Evolutionary conservation across 53 echinoderm and acorn worm species (phyloP).

Genomic region (Arbacia lixula): DNA sequence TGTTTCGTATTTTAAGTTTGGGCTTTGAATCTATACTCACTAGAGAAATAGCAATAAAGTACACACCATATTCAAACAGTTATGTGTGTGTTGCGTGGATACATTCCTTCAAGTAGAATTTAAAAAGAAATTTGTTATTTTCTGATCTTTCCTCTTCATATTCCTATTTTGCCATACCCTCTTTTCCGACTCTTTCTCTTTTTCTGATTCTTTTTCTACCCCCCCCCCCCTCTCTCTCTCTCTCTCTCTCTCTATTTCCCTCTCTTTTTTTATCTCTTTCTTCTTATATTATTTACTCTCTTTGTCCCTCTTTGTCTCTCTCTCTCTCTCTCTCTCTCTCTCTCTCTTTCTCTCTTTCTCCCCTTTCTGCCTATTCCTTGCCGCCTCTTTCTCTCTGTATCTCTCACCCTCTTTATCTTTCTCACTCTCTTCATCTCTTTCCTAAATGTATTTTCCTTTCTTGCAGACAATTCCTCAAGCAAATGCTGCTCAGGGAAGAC

Average conservation of each 20-base stretch:
- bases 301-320: neutral
- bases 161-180: neutral
- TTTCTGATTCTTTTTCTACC: neutral
- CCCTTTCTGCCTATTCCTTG: neutral
- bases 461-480: neutral
- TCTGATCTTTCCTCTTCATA: neutral
- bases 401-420: neutral
- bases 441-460: neutral
- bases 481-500: conserved; percentile 6
- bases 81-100: too few relatives aligned
- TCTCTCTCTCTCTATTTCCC: neutral
- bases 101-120: too few relatives aligned
- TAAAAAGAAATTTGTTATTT: too few relatives aligned
- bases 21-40: too few relatives aligned
- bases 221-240: neutral
- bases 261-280: neutral
- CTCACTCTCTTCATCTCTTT: neutral
- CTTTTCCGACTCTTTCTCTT: neutral
- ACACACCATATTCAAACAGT: too few relatives aligned
- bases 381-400: neutral
- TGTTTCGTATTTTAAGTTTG: too few relatives aligned
- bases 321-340: neutral
- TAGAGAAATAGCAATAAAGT: too few relatives aligned
- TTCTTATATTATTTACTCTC: neutral
- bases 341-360: neutral